Base-by-base conservation (phyloP, 2,113 vertebrate genomes). In the Burhinus bistriatus region DNA sequence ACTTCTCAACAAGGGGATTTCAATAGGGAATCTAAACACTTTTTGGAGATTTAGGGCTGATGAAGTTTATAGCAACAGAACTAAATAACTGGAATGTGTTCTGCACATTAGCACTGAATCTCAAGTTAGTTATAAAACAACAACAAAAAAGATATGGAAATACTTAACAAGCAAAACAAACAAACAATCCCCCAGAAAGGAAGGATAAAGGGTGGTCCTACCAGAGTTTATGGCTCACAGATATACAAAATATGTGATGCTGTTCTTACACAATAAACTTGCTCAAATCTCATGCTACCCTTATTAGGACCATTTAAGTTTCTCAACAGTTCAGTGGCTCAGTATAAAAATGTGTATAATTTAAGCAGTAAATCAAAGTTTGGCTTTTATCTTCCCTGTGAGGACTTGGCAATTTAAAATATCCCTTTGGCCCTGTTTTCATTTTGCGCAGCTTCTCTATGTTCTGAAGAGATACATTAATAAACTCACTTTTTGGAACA, bases 311-410 rank as follows among this genome's bases (percentile, higher is more conserved):
- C 18, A 61, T 90, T 90, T 83, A 54, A 59, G 22, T 77, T 93
- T 90, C 84, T 80, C 44, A 89, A 87, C 18, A 91, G 47, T 87
- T 89, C 9, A 29, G 30, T 51, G 25, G 9, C 30, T 86, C 58
- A 45, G 40, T 69, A 71, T 22, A 92, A 89, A 95, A 87, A 78
- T 23, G 10, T 32, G 15, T 80, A 22, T 73, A 76, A 94, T 94
- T 92, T 91, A 78, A 61, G 45, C 38, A 87, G 52, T 83, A 92
- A 89, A 85, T 95, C 20, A 69, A 95, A 83, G 61, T 58, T 82
- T 92, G 73, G 38, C 52, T 91, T 96, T 93, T 47, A 91, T 82
- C 75, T 89, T 91, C 34, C n/a, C 79, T 75, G 17, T n/a, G 29
- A 94, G 55, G 29, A 78, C 40, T 20, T 59, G 26, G 22, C 42